Conservation (phyloP, 2,113 vertebrate genomes). For the Physeter macrocephalus region DNA sequence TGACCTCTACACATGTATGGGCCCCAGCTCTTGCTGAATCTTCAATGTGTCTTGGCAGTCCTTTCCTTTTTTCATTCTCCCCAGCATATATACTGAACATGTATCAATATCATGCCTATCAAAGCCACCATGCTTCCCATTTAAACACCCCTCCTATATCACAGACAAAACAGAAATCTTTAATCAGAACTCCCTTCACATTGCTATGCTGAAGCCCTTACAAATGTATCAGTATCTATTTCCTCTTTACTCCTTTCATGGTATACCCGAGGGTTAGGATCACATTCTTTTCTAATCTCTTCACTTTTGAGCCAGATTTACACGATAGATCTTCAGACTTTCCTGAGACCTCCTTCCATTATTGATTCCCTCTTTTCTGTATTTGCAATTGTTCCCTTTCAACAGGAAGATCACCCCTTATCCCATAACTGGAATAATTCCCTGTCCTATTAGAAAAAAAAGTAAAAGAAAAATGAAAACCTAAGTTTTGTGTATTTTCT, state of each 20-base stretch:
- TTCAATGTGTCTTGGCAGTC: background rate
- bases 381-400: background rate
- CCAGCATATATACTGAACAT: background rate
- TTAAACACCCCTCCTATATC: background rate
- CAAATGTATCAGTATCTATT: background rate
- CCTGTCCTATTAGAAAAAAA: background rate
- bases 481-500: background rate
- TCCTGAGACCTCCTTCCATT: background rate
- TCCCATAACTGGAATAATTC: background rate
- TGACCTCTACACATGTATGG: background rate
- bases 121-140: background rate
- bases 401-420: background rate
- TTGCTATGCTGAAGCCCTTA: background rate
- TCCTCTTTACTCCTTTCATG: background rate
- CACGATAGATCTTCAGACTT: background rate
- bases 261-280: fast-evolving
- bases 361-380: background rate
- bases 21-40: background rate
- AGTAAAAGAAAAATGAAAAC: background rate
- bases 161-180: background rate
- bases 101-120: background rate
- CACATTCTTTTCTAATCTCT: background rate
- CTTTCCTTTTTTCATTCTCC: background rate
- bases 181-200: background rate
- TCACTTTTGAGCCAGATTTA: background rate